phyloP scores from a whole-genome alignment of 2,113 vertebrate species.

The Bujurquina vittata region DNA sequence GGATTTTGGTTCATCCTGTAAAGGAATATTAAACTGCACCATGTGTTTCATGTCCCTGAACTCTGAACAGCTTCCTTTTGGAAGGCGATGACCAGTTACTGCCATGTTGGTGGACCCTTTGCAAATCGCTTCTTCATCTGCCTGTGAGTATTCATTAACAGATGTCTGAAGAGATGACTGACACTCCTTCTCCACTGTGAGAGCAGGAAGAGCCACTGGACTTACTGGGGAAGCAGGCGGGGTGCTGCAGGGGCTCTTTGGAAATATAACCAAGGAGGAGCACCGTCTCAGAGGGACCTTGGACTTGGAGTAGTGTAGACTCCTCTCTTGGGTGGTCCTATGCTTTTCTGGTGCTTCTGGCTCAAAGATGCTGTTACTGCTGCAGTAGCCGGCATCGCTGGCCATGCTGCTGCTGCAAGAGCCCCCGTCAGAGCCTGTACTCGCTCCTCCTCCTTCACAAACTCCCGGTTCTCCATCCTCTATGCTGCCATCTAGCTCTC shows the following conservation, averaged over 20 bases:
- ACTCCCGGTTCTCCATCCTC: conserved; percentile 67
- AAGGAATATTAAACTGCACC: conserved; percentile 80
- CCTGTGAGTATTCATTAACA: conserved; percentile 73
- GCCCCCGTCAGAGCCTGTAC: conserved; percentile 80
- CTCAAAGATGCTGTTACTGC: conserved; percentile 85
- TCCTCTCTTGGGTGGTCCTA: conserved; percentile 66
- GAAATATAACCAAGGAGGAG: conserved; percentile 94
- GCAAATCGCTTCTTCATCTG: conserved; percentile 71
- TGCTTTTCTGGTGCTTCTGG: conserved; percentile 81
- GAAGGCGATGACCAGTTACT: conserved; percentile 83
- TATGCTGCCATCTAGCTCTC: conserved; percentile 61
- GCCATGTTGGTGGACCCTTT: conserved; percentile 84
- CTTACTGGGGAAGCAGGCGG: conserved; percentile 88
- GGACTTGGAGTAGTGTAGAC: conserved; percentile 71
- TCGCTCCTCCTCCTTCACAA: conserved; percentile 55
- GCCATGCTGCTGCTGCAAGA: conserved; percentile 83
- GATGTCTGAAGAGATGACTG: conserved; percentile 82
- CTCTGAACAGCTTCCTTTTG: conserved; percentile 80
- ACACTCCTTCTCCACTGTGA: conserved; percentile 69
- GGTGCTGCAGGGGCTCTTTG: conserved; percentile 88
- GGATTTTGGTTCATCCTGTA: conserved; percentile 73
- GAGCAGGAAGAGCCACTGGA: conserved; percentile 72
- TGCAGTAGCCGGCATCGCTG: conserved; percentile 81
- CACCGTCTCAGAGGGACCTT: conserved; percentile 89
- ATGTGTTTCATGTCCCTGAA: conserved; percentile 82